Evolutionary conservation across 1,140 invertebrate genomes (phyloP).

Genomic region (Aphis craccivora): DNA sequence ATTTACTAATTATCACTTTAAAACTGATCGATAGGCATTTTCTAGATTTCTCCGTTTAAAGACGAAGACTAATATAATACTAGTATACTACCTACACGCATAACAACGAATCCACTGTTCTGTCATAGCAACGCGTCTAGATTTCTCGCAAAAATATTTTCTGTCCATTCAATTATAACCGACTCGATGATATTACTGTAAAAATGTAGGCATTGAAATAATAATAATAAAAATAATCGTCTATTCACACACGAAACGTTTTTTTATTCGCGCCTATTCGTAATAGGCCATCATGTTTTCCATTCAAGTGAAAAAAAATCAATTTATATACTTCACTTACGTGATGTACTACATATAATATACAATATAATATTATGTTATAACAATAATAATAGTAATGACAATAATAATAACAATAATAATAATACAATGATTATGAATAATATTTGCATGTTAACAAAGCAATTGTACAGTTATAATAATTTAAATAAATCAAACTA

Average conservation of each 20-base stretch:
- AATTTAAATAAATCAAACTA: neutral
- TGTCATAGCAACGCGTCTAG: neutral
- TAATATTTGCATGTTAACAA: neutral
- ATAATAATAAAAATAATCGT: neutral
- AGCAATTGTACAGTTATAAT: neutral
- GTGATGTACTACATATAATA: neutral
- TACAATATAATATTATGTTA: neutral
- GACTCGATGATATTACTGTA: neutral
- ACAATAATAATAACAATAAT: neutral
- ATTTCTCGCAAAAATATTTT: conserved; percentile 20
- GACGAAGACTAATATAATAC: neutral
- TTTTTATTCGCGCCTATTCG: conserved; percentile 13
- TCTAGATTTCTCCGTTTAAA: conserved; percentile 45
- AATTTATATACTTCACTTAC: neutral
- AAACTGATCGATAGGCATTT: neutral
- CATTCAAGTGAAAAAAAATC: neutral
- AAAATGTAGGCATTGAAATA: neutral
- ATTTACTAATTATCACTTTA: conserved; percentile 10
- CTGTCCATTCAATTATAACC: neutral
- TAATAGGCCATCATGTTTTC: neutral
- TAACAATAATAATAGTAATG: neutral
- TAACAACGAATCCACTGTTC: neutral
- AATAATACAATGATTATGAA: neutral
- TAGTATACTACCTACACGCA: neutral
- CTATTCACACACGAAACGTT: neutral